A percentile compares a stretch with the other conserved stretches of the same genome.
Evolutionary conservation across 1,140 invertebrate species (phyloP).

Genomic region (Hyposmocoma kahamanoa): DNA sequence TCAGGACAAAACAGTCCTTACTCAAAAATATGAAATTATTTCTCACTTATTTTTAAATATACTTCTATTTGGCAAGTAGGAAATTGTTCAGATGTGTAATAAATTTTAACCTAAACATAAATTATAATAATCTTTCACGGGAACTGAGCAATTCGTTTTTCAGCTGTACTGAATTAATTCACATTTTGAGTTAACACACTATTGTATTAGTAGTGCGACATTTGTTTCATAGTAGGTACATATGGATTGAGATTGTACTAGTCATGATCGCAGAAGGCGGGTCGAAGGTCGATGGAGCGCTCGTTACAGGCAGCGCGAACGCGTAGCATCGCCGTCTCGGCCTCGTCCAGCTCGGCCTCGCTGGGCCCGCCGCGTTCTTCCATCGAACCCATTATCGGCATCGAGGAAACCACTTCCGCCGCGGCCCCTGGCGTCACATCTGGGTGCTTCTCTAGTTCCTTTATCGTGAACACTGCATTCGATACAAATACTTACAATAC

Average conservation of each 20-base stretch:
- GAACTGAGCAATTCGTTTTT: too few species aligned
- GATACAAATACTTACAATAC: too few species aligned
- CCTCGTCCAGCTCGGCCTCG: slow-evolving; percentile 24
- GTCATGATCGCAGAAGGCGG: slow-evolving; percentile 79
- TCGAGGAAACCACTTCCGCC: slow-evolving; percentile 24
- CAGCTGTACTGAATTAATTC: too few species aligned
- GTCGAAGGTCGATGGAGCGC: slow-evolving; percentile 74
- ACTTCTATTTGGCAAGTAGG: too few species aligned
- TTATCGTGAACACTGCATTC: slow-evolving; percentile 80
- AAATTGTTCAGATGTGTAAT: too few species aligned
- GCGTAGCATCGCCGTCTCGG: slow-evolving; percentile 36
- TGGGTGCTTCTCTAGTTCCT: slow-evolving; percentile 79
- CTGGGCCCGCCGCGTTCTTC: slow-evolving; percentile 24
- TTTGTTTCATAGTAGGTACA: slow-evolving; percentile 8
- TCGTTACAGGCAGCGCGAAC: slow-evolving; percentile 42
- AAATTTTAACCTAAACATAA: too few species aligned
- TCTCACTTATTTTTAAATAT: too few species aligned
- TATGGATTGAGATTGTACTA: slow-evolving; percentile 72
- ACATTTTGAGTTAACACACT: too few species aligned
- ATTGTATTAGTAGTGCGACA: background rate
- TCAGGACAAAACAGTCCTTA: too few species aligned
- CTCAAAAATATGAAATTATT: too few species aligned
- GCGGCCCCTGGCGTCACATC: slow-evolving; percentile 47
- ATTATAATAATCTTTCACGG: too few species aligned
- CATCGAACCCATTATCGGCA: slow-evolving; percentile 33